Percentiles rank a stretch among this genome's conserved stretches.
phyloP scores from a whole-genome alignment of 2,888 invertebrate genomes.

The Meteorus cinctellus region DNA sequence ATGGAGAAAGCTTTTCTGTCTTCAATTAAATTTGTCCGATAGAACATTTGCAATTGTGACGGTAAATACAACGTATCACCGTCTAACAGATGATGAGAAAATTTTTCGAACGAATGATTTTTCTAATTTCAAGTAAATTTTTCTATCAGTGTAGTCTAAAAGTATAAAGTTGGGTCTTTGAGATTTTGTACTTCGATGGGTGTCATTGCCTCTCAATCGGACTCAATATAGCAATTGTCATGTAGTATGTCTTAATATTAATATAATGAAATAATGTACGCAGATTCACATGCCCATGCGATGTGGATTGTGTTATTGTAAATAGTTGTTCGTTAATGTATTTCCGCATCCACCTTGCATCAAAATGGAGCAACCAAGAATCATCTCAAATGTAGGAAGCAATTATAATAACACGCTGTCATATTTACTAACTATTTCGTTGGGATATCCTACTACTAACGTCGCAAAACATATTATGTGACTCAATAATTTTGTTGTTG shows the following conservation, averaged over 20 bases:
- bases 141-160: too few relatives aligned
- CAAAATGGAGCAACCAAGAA: slow-evolving; percentile 16
- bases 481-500: slow-evolving; percentile 48
- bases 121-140: too few relatives aligned
- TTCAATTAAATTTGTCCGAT: too few relatives aligned
- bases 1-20: too few relatives aligned
- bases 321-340: slow-evolving; percentile 14
- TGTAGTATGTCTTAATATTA: slow-evolving; percentile 13
- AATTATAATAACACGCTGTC: slow-evolving; percentile 58
- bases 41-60: too few relatives aligned
- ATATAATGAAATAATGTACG: slow-evolving; percentile 6
- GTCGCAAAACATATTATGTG: slow-evolving; percentile 33
- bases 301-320: slow-evolving; percentile 17
- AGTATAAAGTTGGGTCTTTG: too few relatives aligned
- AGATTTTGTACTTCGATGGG: neutral
- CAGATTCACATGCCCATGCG: slow-evolving; percentile 23
- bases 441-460: slow-evolving; percentile 50
- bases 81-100: too few relatives aligned
- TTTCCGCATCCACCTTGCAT: slow-evolving; percentile 30
- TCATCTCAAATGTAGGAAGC: slow-evolving; percentile 60
- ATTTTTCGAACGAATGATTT: too few relatives aligned
- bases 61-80: too few relatives aligned
- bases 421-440: slow-evolving; percentile 55
- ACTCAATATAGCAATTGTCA: neutral
- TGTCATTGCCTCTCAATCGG: slow-evolving; percentile 11